Evolutionary conservation across 2,797 vertebrate genomes (phyloP), one percentile per base, ranked within the genome.

Genomic region (Cyprinella venusta): DNA sequence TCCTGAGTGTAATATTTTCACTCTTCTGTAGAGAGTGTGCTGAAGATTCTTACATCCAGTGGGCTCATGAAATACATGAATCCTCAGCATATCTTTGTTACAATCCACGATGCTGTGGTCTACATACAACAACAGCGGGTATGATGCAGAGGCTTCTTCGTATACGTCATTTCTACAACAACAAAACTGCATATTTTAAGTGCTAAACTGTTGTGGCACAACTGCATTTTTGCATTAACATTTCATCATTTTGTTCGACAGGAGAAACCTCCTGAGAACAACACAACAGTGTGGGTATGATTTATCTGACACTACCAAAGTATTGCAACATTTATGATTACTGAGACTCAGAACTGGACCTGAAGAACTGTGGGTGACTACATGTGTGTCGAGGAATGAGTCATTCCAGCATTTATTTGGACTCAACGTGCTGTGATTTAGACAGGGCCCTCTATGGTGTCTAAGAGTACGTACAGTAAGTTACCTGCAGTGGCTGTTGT

Each of bases 31-130:
- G 97, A 95, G 82, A 93, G 91, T 0, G 94, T 98, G 65, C 88
- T 97, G 86, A 94, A 93, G 89, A 97, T 96, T 56, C 90, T 98
- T 80, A 96, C 95, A 42, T 94, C 94, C 36, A 96, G 96, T 33
- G 96, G 96, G 54, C 91, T 98, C 42, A 94, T 96, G 95, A 95
- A 93, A 79, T 94, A 93, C 88, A 92, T 98, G 89, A 95, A 93
- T 83, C 95, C 96, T 24, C 96, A 97, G 54, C 96, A 97, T 85
- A 95, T 97, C 84, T 98, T 97, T 38, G 94, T 98, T 84, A 97
- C 96, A 0, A 93, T 97, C 63, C 97, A 97, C 33, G 97, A 98
- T 68, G 97, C 97, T 0, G 94, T 96, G 24, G 93, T 94, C 63
- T 92, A 94, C 61, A 95, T 97, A 54, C 92, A 97, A 77, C 94